Evolutionary conservation across 2,797 vertebrate species (phyloP).

Genomic region (Pterois miles): DNA sequence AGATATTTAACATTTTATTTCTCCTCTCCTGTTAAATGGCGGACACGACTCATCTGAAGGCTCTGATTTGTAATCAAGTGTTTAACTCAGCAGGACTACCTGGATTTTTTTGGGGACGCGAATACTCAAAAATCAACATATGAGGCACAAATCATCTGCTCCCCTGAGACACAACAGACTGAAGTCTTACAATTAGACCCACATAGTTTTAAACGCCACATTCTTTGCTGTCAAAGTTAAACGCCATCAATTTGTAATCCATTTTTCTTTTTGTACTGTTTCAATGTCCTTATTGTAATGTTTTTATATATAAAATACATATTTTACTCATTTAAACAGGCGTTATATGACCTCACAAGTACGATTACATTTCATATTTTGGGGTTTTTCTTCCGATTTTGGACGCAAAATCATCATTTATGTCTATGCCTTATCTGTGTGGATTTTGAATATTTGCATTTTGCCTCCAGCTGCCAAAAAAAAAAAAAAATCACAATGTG

Average conservation of each 20-base stretch:
- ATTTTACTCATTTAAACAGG: neutral
- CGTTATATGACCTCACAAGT: neutral
- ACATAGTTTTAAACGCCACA: neutral
- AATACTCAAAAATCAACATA: neutral
- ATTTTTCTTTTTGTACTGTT: neutral
- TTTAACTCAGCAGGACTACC: neutral
- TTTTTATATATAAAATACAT: neutral
- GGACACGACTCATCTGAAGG: neutral
- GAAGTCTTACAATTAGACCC: neutral
- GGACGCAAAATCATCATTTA: too few species aligned
- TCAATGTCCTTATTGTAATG: neutral
- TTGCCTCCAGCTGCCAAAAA: neutral
- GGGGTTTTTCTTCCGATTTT: neutral
- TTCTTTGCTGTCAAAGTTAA: neutral
- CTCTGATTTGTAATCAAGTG: neutral
- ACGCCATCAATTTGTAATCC: neutral
- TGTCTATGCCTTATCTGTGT: neutral
- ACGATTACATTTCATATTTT: neutral
- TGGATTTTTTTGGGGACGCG: neutral
- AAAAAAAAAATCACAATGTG: too few species aligned
- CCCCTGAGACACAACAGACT: slow-evolving; percentile 4
- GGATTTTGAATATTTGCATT: neutral
- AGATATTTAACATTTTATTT: neutral
- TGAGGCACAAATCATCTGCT: neutral
- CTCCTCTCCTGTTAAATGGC: neutral